Evolutionary conservation across 2,888 invertebrate species (phyloP).

Genomic region (Morpho deidamia): DNA sequence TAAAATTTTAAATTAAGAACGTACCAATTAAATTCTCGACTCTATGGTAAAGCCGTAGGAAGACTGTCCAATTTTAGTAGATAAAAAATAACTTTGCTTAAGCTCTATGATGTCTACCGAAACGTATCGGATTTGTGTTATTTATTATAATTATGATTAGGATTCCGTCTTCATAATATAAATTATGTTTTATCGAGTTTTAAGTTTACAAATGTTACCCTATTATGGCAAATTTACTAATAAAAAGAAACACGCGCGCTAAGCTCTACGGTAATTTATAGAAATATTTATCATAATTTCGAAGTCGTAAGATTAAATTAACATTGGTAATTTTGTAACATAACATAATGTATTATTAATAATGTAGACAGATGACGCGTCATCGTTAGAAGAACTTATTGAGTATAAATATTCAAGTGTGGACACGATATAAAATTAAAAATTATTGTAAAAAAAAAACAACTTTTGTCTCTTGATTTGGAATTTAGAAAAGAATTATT

Average conservation of each 20-base stretch:
- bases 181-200: conserved; percentile 1
- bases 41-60: conserved; percentile 3
- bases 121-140: conserved; percentile 24
- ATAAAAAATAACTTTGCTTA: neutral
- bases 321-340: neutral
- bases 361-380: neutral
- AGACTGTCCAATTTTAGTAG: neutral
- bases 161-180: conserved; percentile 9
- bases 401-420: no score
- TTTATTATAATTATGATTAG: conserved; percentile 18
- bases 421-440: no score
- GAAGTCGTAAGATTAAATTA: neutral
- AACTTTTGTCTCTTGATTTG: no score
- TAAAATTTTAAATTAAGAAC: conserved; percentile 1
- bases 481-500: no score
- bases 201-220: conserved; percentile 2
- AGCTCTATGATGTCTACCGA: conserved; percentile 28
- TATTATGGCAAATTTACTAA: conserved; percentile 3
- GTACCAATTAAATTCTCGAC: neutral
- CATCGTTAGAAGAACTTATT: no score
- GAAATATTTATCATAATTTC: conserved; percentile 1
- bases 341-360: neutral
- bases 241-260: conserved; percentile 4
- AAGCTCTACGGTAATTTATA: neutral
- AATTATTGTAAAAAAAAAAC: no score